Conservation (phyloP, 2,797 vertebrate species). For the Scyliorhinus canicula region DNA sequence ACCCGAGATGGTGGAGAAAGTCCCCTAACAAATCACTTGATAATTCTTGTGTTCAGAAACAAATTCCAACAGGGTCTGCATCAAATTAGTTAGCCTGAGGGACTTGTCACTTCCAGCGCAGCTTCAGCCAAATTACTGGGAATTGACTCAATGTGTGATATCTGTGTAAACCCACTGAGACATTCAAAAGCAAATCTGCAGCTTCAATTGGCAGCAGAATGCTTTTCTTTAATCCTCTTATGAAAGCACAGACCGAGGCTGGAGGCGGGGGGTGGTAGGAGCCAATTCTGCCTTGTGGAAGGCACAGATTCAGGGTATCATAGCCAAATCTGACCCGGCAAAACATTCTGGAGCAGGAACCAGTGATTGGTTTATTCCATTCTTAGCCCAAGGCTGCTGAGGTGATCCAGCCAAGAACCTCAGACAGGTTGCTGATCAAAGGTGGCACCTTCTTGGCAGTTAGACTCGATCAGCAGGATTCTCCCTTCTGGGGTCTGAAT, state of each 20-base stretch:
- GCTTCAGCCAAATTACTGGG: constrained; percentile 26
- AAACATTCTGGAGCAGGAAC: neutral
- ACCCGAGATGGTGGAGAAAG: neutral
- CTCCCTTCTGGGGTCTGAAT: too few species aligned
- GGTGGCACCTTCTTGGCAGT: neutral
- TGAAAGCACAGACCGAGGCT: neutral
- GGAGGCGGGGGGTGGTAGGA: too few species aligned
- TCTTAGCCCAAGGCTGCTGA: neutral
- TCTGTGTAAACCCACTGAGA: neutral
- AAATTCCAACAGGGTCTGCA: constrained; percentile 36
- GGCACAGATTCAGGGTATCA: neutral
- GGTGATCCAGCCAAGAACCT: neutral
- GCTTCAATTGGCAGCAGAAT: neutral
- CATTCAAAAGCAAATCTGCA: constrained; percentile 8
- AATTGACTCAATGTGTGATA: constrained; percentile 18
- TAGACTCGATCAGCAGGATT: too few species aligned
- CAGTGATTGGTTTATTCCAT: neutral
- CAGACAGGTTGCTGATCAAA: neutral
- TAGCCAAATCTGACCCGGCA: neutral
- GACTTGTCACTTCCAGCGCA: constrained; percentile 29
- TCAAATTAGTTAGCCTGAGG: constrained; percentile 35
- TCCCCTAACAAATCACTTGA: constrained; percentile 31
- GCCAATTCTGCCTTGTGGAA: neutral
- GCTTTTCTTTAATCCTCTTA: neutral
- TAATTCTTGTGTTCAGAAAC: constrained; percentile 24